Conservation (phyloP, 2,888 invertebrate genomes). For the Phyllotreta striolata region DNA sequence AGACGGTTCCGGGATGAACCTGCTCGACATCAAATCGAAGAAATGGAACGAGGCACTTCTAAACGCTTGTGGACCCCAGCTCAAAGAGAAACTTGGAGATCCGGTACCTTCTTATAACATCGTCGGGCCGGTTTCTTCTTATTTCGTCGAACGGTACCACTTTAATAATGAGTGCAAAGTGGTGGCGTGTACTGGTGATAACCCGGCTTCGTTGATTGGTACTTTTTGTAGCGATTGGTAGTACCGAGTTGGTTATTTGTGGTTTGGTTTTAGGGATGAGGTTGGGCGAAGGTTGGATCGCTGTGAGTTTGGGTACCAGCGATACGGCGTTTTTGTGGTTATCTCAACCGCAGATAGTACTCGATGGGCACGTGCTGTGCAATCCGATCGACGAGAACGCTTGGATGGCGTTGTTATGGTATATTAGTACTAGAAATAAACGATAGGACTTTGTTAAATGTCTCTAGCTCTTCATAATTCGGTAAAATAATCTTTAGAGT, state of each 20-base stretch:
- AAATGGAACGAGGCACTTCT: conserved; percentile 80
- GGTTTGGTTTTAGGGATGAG: conserved; percentile 72
- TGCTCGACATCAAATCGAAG: conserved; percentile 82
- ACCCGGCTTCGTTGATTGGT: conserved; percentile 87
- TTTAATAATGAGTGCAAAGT: conserved; percentile 83
- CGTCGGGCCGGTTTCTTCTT: conserved; percentile 78
- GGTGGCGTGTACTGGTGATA: conserved; percentile 94
- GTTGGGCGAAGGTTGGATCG: conserved; percentile 81
- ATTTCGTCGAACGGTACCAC: conserved; percentile 87
- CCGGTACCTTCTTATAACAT: conserved; percentile 75
- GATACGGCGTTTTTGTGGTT: conserved; percentile 89
- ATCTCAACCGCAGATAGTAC: conserved; percentile 69
- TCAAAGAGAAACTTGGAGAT: conserved; percentile 76
- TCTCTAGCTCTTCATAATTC: too few relatives aligned
- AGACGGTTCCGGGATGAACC: conserved; percentile 97
- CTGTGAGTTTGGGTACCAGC: conserved; percentile 91
- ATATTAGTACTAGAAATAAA: too few relatives aligned
- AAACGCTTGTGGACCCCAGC: conserved; percentile 78
- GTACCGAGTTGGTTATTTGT: not conserved
- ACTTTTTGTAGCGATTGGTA: conserved; percentile 32
- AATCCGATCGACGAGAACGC: conserved; percentile 81
- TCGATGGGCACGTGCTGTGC: conserved; percentile 86
- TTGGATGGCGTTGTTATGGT: conserved; percentile 92
- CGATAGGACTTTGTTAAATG: too few relatives aligned
- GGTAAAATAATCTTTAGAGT: too few relatives aligned